Evolutionary conservation across 2,888 invertebrate species (phyloP).

Genomic region (Apocheima hispidaria): DNA sequence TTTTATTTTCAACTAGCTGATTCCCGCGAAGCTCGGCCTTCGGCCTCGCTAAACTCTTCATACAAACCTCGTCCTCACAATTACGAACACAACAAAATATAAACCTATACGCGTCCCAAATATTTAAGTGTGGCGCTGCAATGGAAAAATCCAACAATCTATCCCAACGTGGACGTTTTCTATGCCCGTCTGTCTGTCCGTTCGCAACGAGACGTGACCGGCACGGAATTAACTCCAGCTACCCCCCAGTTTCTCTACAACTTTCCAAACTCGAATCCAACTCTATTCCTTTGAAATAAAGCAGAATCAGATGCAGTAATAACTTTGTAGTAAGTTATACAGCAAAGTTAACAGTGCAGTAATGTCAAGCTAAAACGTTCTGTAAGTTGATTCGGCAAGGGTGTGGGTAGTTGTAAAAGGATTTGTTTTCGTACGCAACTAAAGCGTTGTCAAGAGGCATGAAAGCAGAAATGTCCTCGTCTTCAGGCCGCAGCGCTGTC

Average conservation of each 20-base stretch:
- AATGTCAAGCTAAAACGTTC: slow-evolving; percentile 47
- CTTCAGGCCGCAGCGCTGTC: slow-evolving; percentile 68
- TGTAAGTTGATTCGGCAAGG: slow-evolving; percentile 43
- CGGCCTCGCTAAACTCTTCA: no score
- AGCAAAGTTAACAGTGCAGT: slow-evolving; percentile 45
- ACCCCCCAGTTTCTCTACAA: slow-evolving; percentile 54
- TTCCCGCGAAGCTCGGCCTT: no score
- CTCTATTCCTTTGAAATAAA: slow-evolving; percentile 50
- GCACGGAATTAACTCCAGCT: slow-evolving; percentile 71
- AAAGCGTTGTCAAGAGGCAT: slow-evolving; percentile 72
- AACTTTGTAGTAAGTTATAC: slow-evolving; percentile 45
- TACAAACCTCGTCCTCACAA: no score
- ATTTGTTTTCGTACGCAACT: slow-evolving; percentile 59
- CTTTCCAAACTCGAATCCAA: slow-evolving; percentile 45
- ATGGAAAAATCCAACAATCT: slow-evolving; percentile 43
- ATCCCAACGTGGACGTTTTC: slow-evolving; percentile 54
- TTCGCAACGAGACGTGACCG: slow-evolving; percentile 73
- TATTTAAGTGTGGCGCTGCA: slow-evolving; percentile 4
- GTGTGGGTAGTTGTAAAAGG: slow-evolving; percentile 32
- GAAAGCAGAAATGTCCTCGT: slow-evolving; percentile 69
- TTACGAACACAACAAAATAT: no score
- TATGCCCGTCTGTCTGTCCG: slow-evolving; percentile 66
- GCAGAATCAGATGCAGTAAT: slow-evolving; percentile 28
- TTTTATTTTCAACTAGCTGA: no score
- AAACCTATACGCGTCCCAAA: background rate